These are phyloP conservation scores for Cyanistes caeruleus DNA, from an alignment of 2,113 vertebrate species.

Conservation along the genomic window DNA sequence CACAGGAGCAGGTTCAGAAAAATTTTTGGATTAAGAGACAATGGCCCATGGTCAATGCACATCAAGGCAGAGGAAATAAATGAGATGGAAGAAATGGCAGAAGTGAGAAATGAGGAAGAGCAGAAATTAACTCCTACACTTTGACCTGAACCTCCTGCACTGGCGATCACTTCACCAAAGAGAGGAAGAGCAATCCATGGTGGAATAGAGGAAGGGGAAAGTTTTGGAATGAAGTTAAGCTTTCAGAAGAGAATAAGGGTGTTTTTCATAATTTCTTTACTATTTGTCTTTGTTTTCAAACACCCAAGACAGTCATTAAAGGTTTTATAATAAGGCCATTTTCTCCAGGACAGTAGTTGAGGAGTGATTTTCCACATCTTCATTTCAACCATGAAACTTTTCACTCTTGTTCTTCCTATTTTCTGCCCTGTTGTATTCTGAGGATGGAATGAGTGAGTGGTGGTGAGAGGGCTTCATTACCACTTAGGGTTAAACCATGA, in stretches of 20 bases:
- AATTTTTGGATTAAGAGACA: not conserved
- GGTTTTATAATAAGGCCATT: not conserved
- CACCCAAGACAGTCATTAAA: not conserved
- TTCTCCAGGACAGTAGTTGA: not conserved
- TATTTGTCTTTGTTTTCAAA: not conserved
- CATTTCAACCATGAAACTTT: not conserved
- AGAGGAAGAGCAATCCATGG: not conserved
- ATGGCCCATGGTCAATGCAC: accelerated
- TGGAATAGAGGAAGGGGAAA: not conserved
- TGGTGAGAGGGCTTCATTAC: not conserved
- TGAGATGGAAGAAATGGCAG: not conserved
- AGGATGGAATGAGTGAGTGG: not conserved
- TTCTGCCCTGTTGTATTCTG: not conserved
- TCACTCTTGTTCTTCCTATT: not conserved
- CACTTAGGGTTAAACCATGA: not conserved
- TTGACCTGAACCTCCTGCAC: not conserved
- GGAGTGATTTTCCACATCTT: not conserved
- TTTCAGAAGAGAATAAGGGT: not conserved
- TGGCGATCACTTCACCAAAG: not conserved
- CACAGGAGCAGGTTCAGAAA: not conserved
- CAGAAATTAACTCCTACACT: not conserved
- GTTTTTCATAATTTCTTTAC: not conserved
- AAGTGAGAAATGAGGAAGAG: not conserved
- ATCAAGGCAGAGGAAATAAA: not conserved
- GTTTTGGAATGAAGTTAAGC: not conserved